Evolutionary conservation across 2,113 vertebrate genomes (phyloP), one percentile per base, ranked within the genome.

Genomic region (Marmota monax): DNA sequence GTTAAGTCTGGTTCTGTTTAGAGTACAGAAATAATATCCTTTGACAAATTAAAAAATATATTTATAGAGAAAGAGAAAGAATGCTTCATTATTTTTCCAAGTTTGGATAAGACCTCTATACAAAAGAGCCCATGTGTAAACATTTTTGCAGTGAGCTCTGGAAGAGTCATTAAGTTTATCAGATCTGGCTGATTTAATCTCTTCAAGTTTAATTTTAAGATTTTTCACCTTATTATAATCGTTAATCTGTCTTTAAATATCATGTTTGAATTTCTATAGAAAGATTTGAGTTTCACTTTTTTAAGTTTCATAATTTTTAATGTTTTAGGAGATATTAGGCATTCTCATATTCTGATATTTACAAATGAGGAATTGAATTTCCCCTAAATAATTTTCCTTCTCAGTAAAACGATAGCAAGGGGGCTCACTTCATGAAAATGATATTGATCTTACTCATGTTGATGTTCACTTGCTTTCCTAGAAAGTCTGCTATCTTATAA

Each of bases 101-200:
- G 80, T 96, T 96, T 84, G 63, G 22, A 5, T 73, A 72, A 83
- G 79, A 83, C 39, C 29, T 61, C 53, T 69, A 8, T 80, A 58
- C 25, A 90, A 42, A 84, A 80, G 20, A 67, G 11, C 51, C 37
- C 85, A 10, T 45, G 16, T 58, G 63, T 89, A 70, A 17, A 27
- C 37, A 5, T 84, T 58, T 96, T 89, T 94, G 6, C 5, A 39
- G 32, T 56, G 16, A 88, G 67, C 20, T 70, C 69, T 83, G 34
- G 12, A 80, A 93, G 53, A 84, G 90, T 88, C 58, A 48, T 88
- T 72, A 91, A 73, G 16, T 83, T 48, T 90, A 76, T 94, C 95
- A n/a, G 74, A 34, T 63, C 34, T 29, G 45, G 18, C 39, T 82
- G 61, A 83, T 61, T 82, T 73, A 89, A 93, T 93, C 45, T 77